These are phyloP conservation scores for Pollenia griseotomentosa DNA, from an alignment of 2,888 invertebrate genomes.

Conservation along the genomic window DNA sequence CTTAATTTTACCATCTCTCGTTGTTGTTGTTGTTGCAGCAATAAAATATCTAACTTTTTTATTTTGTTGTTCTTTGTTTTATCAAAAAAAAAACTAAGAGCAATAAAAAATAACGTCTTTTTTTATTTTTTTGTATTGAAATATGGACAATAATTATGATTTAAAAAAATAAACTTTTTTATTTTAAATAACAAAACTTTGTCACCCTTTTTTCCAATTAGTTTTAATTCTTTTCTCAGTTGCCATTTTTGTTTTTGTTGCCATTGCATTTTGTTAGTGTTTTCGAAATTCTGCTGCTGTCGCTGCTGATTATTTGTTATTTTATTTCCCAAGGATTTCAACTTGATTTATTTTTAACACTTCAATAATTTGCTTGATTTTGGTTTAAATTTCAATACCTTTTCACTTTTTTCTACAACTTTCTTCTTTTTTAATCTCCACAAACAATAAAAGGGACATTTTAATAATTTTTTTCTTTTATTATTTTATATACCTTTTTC, in stretches of 20 bases:
- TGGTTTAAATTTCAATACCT: slow-evolving; percentile 18
- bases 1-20: neutral
- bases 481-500: neutral
- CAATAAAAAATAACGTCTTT: slow-evolving; percentile 30
- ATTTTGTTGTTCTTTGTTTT: neutral
- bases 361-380: slow-evolving; percentile 46
- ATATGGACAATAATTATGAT: slow-evolving; percentile 20
- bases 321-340: slow-evolving; percentile 53
- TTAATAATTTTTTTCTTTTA: neutral
- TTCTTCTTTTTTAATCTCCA: neutral
- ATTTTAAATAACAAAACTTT: slow-evolving; percentile 22
- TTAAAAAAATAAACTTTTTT: slow-evolving; percentile 38
- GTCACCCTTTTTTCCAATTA: slow-evolving; percentile 26
- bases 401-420: neutral
- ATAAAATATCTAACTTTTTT: slow-evolving; percentile 39
- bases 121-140: slow-evolving; percentile 24
- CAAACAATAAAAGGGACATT: slow-evolving; percentile 6
- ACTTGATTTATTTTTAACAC: slow-evolving; percentile 60
- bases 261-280: neutral
- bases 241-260: slow-evolving; percentile 3
- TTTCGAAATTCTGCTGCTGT: slow-evolving; percentile 1
- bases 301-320: neutral
- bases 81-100: neutral
- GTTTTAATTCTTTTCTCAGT: slow-evolving; percentile 15
- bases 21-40: neutral